These are phyloP conservation scores for Torymus tubicola DNA, from an alignment of 2,888 invertebrate species.

Conservation along the genomic window DNA sequence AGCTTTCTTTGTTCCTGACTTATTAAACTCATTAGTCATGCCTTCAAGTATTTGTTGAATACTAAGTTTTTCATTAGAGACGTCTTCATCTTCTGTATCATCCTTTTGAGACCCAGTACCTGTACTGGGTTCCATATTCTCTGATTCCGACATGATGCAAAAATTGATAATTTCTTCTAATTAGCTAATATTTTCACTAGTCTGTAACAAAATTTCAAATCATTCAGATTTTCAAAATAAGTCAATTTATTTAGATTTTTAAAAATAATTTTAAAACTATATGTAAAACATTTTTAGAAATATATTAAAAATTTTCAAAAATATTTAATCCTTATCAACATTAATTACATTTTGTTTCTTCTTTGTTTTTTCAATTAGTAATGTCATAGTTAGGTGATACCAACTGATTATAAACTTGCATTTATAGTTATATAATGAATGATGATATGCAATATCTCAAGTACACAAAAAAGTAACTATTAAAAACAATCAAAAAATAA, in stretches of 20 bases:
- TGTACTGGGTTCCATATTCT: constrained; percentile 63
- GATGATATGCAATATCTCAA: too few relatives aligned
- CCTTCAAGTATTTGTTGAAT: constrained; percentile 74
- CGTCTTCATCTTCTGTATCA: constrained; percentile 66
- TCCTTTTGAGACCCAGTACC: constrained; percentile 67
- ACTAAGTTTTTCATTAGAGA: constrained; percentile 70
- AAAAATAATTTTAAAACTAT: not conserved
- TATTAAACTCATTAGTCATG: constrained; percentile 75
- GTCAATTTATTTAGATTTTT: not conserved
- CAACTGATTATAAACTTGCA: too few relatives aligned
- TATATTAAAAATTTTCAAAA: too few relatives aligned
- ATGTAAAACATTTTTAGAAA: too few relatives aligned
- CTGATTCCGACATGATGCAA: constrained; percentile 62
- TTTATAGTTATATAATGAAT: too few relatives aligned
- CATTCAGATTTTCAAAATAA: not conserved
- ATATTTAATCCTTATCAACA: too few relatives aligned
- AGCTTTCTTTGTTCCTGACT: constrained; percentile 53
- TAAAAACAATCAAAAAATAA: too few relatives aligned
- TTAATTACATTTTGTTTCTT: too few relatives aligned
- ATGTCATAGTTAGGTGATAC: too few relatives aligned
- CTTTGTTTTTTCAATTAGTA: too few relatives aligned
- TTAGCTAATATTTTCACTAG: constrained; percentile 31
- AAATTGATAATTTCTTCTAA: not conserved
- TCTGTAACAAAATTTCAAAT: constrained; percentile 37
- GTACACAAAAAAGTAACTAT: too few relatives aligned